These are phyloP conservation scores for Rousettus leschenaultii DNA, from an alignment of 2,113 vertebrate species.

Conservation along the genomic window DNA sequence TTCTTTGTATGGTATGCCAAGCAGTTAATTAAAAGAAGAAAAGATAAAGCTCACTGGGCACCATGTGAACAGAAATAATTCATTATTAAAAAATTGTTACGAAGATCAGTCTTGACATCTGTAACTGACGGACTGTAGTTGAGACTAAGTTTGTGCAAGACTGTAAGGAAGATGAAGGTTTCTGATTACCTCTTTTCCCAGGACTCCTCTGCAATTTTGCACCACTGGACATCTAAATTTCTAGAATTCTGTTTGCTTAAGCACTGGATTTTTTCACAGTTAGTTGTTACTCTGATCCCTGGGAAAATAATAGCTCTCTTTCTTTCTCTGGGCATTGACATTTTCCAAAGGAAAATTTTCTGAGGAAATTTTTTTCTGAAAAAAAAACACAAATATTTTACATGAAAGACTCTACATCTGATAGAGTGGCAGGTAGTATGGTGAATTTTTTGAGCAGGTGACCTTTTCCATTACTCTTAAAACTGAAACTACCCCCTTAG, in stretches of 20 bases:
- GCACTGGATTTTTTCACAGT: background rate
- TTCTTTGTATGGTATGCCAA: background rate
- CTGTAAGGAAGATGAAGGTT: background rate
- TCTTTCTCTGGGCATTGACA: background rate
- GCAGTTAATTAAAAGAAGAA: background rate
- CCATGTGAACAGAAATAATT: background rate
- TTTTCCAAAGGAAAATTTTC: background rate
- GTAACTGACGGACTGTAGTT: background rate
- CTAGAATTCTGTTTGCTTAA: background rate
- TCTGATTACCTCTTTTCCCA: background rate
- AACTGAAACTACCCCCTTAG: background rate
- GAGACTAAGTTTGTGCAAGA: background rate
- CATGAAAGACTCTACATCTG: slow-evolving; percentile 16
- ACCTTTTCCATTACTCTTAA: slow-evolving; percentile 2
- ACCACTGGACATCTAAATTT: background rate
- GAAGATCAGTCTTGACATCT: background rate
- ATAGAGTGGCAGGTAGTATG: background rate
- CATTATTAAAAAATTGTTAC: background rate
- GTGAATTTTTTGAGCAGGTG: background rate
- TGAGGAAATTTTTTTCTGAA: background rate
- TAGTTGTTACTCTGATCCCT: background rate
- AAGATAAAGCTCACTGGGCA: background rate
- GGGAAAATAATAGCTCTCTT: slow-evolving; percentile 1
- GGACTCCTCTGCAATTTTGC: background rate
- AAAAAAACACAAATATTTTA: background rate